Conservation (phyloP, 2,113 vertebrate species). For the Oncorhynchus gorbuscha region DNA sequence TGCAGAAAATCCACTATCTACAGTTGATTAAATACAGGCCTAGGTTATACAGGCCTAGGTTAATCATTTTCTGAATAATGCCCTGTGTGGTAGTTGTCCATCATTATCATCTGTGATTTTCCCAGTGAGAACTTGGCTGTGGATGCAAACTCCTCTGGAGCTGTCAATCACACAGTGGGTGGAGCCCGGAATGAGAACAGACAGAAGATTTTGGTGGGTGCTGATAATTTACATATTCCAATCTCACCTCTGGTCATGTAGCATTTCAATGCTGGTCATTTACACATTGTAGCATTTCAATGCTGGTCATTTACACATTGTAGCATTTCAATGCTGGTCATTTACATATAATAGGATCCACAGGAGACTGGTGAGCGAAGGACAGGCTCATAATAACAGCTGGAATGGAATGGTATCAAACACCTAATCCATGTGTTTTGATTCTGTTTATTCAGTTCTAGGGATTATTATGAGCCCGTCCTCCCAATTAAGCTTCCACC, state of each 20-base stretch:
- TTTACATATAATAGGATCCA: neutral
- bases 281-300: neutral
- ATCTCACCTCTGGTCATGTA: neutral
- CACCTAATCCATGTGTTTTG: too few species aligned
- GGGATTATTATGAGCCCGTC: too few species aligned
- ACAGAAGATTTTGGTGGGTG: conserved; percentile 74
- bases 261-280: neutral
- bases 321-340: neutral
- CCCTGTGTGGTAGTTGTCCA: neutral
- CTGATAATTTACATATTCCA: neutral
- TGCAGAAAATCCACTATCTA: too few species aligned
- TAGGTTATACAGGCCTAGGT: neutral
- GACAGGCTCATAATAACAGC: too few species aligned
- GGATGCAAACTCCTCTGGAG: conserved; percentile 64
- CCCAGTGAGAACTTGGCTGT: conserved; percentile 63
- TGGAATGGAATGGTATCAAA: too few species aligned
- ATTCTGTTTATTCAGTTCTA: too few species aligned
- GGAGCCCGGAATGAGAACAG: conserved; percentile 78
- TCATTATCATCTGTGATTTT: conserved; percentile 10
- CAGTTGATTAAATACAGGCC: too few species aligned
- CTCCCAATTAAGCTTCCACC: too few species aligned
- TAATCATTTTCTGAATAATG: neutral
- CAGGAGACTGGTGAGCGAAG: too few species aligned
- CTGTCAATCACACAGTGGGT: conserved; percentile 65
- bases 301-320: neutral